Base-by-base conservation (phyloP, 2,113 vertebrate species). In the Sinosuthora webbiana region DNA sequence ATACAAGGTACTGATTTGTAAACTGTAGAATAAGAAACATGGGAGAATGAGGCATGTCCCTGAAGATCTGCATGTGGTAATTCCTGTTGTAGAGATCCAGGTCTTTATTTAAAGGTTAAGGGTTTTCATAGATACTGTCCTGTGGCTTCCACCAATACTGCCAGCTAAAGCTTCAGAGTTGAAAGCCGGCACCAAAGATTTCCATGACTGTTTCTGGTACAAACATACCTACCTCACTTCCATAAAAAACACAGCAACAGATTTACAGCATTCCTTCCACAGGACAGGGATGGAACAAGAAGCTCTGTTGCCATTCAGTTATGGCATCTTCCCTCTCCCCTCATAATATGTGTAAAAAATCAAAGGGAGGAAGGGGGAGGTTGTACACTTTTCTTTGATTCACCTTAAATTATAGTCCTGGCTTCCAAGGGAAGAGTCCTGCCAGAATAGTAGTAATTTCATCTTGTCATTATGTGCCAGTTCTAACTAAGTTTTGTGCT, bases 371-470 rank as follows among this genome's bases (percentile, higher is more conserved):
- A 88, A 42, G 56, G 39, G 47, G 30, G 35, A 91, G 59, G 55
- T 10, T 11, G 27, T 14, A 59, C n/a, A 20, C 17, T 6, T 44
- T 57, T 76, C 74, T 85, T 69, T 33, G 3, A 64, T 78, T 62
- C 41, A 73, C 42, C 33, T 87, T 79, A 90, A 95, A 95, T 92
- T 83, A 84, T 21, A 83, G 71, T n/a, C 62, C 75, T 87, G 56
- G 63, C 37, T 75, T 50, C 52, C 3, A 33, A 88, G 64, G 94
- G 55, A 87, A 56, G 91, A 53, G 45, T 79, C 14, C 55, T 91
- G 44, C 7, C 44, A 89, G 41, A 83, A 81, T 1, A 84, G 45
- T 42, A 60, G 37, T 59, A 84, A 92, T 93, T 95, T 80, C 15
- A 63, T 49, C 68, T 42, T 78, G 86, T 78, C 80, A 17, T 55